Base-by-base conservation (phyloP, 2,888 invertebrate species). In the Priapulus caudatus region DNA sequence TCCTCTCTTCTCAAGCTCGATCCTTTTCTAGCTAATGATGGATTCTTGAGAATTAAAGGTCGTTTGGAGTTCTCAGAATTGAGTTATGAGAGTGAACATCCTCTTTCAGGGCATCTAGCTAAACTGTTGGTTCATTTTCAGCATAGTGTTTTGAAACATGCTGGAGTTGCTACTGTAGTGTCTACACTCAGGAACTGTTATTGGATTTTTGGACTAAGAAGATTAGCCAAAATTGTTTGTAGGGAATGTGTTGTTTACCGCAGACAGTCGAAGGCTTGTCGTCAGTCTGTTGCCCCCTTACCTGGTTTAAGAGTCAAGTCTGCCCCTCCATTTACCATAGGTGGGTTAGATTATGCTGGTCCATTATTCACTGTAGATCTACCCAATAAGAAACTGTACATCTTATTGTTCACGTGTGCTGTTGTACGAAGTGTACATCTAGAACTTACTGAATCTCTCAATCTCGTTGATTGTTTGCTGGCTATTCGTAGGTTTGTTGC, bases 361-460 rank as follows among this genome's bases (percentile, higher is more conserved):
- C 52, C 48, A 3, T 16, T 52, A 22, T 50, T 19, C 20, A 33
- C 24, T 16, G 5, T 2, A 24, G 52, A 52, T 24, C 20, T 18
- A 4, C 47, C 43, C 20, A 18, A n/a, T 4, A 23, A 24, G 21
- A 52, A 52, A 18, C n/a, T 50, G 18, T 52, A 52, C 18, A 18
- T 52, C 5, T 19, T 47, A n/a, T n/a, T 52, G 15, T 50, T 50
- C 20, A 52, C 48, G 15, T 52, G 52, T 24, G 49, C 49, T 49
- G 48, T 50, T n/a, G 33, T 50, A n/a, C 20, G 52, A 10, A 48
- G 47, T 18, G 2, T 52, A 2, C 52, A 52, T 23, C 19, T 52
- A 20, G 52, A 52, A 20, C 48, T 52, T 4, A 45, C 33, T 19
- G 20, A 23, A 19, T 52, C 52, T 16, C 20, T 52, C 43, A 10